A percentile compares a stretch with the other conserved stretches of the same genome.
Conservation (phyloP, 2,113 vertebrate species). For the Pangasianodon gigas region DNA sequence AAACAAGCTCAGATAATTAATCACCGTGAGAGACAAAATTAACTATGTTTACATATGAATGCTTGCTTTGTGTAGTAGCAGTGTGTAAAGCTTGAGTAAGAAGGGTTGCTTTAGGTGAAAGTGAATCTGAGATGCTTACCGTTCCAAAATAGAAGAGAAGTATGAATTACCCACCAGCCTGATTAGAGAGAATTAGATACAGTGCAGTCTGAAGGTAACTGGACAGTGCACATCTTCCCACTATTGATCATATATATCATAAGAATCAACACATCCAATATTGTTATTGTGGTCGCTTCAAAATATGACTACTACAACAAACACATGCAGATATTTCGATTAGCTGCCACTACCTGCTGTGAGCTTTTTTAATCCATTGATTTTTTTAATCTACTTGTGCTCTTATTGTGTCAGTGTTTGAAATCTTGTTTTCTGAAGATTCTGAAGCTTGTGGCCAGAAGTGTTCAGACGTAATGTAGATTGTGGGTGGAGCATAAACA, state of each 20-base stretch:
- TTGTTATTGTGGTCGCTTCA: not conserved
- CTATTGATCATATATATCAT: not conserved
- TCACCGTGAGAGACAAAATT: not conserved
- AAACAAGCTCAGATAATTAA: not conserved
- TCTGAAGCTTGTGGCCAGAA: not conserved
- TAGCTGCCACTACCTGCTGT: not conserved
- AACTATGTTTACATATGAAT: not conserved
- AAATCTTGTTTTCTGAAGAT: not conserved
- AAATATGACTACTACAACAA: not conserved
- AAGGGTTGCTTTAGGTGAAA: not conserved
- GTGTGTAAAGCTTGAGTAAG: not conserved
- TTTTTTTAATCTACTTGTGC: not conserved
- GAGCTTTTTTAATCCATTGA: not conserved
- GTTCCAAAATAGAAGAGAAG: not conserved
- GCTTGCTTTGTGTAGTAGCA: no score
- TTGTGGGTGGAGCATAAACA: not conserved
- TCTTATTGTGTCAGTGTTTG: not conserved
- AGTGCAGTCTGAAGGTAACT: not conserved
- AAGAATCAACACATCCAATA: not conserved
- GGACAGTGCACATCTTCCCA: not conserved
- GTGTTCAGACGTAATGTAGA: not conserved
- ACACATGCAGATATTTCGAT: no score
- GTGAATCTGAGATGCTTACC: not conserved
- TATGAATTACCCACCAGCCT: not conserved
- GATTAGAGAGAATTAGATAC: not conserved